These are phyloP conservation scores for Emydoidea blandingii DNA, from an alignment of 2,797 vertebrate species.

Conservation along the genomic window DNA sequence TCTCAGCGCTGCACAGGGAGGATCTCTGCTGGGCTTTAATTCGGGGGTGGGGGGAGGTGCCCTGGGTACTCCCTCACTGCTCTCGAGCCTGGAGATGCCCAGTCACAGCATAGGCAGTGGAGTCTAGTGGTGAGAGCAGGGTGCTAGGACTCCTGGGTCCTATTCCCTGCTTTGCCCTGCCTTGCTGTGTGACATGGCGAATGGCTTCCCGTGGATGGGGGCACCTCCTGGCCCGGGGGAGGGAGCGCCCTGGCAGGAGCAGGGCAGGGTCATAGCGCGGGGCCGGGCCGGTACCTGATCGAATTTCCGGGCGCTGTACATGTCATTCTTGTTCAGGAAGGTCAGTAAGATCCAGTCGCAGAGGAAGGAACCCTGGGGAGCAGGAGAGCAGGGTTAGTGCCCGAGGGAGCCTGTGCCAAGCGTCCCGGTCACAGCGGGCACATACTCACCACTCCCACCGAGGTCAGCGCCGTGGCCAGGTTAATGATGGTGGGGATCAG, in stretches of 20 bases:
- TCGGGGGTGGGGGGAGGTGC: too few species aligned
- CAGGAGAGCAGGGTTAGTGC: neutral
- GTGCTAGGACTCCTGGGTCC: neutral
- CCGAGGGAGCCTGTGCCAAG: neutral
- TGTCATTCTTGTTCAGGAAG: slow-evolving; percentile 92
- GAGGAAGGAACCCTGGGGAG: slow-evolving; percentile 88
- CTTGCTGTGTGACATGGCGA: neutral
- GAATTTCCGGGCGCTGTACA: slow-evolving; percentile 92
- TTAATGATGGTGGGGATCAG: slow-evolving; percentile 94
- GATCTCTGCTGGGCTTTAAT: neutral
- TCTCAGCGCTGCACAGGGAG: too few species aligned
- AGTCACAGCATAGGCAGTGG: neutral
- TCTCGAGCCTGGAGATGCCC: neutral
- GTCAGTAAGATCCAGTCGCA: slow-evolving; percentile 96
- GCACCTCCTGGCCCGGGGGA: neutral
- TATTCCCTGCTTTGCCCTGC: neutral
- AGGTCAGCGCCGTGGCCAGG: slow-evolving; percentile 91
- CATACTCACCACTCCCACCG: slow-evolving; percentile 91
- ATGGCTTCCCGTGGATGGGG: neutral
- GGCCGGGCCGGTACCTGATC: slow-evolving; percentile 83
- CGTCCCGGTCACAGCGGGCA: rapidly evolving
- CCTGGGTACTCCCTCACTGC: too few species aligned
- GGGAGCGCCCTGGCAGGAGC: slow-evolving; percentile 40
- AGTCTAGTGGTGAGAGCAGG: neutral
- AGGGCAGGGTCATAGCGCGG: slow-evolving; percentile 47